Evolutionary conservation across 2,888 invertebrate species (phyloP), one percentile per base, ranked within the genome.

Genomic region (Theristus sp.): DNA sequence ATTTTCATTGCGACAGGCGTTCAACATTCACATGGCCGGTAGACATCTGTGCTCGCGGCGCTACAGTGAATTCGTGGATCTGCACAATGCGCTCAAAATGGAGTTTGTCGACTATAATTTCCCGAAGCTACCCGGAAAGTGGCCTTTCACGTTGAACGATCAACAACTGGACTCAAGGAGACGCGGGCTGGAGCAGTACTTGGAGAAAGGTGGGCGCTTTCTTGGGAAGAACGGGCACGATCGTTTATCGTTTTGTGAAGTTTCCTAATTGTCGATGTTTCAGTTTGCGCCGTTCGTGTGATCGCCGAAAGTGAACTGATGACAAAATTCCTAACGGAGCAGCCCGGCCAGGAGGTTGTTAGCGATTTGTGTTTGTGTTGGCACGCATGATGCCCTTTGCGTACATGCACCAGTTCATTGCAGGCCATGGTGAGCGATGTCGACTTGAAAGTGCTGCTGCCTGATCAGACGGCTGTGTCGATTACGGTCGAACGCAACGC

Each of bases 11-110:
- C 24, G 20, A 10, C 65, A 78, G 78, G 81, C 82, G 2, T 98
- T 89, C 78, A 96, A 96, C 75, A 93, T 98, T 65, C 93, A 98
- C 77, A 96, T 98, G 94, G 96, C 98, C 6, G 96, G 96, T 0
- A 80, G 96, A 46, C 96, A 96, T 75, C 80, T 98, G 60, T 98
- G 98, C 77, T 94, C 94, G 58, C 81, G 96, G 58, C 81, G 98
- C 49, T 98, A 96, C 76, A 82, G 91, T 63, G 98, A 98, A 79
- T 98, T 96, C 76, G 84, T 89, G 13, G 85, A 85, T 66, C 79
- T 96, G 64, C 88, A 94, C 73, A 82, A 66, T 20, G 60, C 66
- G 57, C 67, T 73, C 24, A 68, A 71, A 60, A 65, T 66, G 10
- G 71, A 73, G 49, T 73, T 71, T 60, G 62, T 65, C 59, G 73